Base-by-base conservation (phyloP, 2,113 vertebrate species). In the Lampris incognitus region DNA sequence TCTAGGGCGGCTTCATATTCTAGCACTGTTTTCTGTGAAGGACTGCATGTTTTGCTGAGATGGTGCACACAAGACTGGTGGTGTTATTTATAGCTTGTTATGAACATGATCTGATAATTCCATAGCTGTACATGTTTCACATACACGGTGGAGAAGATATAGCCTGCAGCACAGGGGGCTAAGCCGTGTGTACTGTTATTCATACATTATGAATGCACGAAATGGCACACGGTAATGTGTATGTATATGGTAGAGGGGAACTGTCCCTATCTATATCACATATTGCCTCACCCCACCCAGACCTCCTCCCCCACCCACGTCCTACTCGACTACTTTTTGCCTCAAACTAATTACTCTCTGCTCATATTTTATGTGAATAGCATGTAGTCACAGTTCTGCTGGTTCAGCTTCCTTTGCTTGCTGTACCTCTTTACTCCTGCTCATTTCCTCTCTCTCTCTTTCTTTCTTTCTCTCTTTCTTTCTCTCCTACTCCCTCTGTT, bases 21-120 rank as follows among this genome's bases (percentile, higher is more conserved):
- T 59, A 72, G 5, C 24, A 85, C 54, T 67, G 60, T 51, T 80
- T 64, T 61, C 54, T 74, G 49, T 39, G 57, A 68, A 68, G 79
- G 73, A 74, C 84, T 84, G 79, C 24, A 49, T 58, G 2, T 46
- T 46, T 42, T 6, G 56, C 61, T 66, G 55, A 74, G 13, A 63
- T 37, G 24, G 59, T 74, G 51, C 52, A 58, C 74, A 76, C 38
- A 69, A 65, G 63, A 72, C 24, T n/a, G 44, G 48, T 10, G 24
- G 37, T 57, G 48, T 49, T 68, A 76, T 76, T 73, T 79, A 87
- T 64, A 70, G 75, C n/a, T 1, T 8, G 5, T 44, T 48, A 55
- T 54, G 44, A 37, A 37, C 58, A 13, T 55, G 74, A 72, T 9
- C 6, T 40, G 55, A 62, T 66, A 7, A 68, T 67, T 62, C 51